These are phyloP conservation scores for Cryptotermes secundus DNA, from an alignment of 1,140 invertebrate species.

Conservation along the genomic window DNA sequence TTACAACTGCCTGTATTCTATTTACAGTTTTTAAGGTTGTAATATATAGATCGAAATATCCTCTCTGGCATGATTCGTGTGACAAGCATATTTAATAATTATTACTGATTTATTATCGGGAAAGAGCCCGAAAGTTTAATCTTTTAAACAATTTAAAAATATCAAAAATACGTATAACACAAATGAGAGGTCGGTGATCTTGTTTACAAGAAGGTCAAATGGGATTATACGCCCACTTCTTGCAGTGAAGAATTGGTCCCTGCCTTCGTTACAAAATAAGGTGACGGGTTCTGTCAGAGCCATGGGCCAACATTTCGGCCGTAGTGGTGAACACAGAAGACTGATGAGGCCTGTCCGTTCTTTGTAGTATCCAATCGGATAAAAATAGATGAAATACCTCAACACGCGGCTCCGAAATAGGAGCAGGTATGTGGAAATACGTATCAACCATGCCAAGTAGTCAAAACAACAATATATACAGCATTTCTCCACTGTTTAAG, in stretches of 20 bases:
- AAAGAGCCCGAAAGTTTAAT: too few relatives aligned
- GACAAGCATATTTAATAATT: too few relatives aligned
- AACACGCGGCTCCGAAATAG: not conserved
- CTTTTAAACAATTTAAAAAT: too few relatives aligned
- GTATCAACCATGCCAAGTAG: not conserved
- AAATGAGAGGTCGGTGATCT: not conserved
- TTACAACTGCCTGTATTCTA: too few relatives aligned
- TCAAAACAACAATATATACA: not conserved
- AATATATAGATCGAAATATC: too few relatives aligned
- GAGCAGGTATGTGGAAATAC: not conserved
- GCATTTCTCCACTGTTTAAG: not conserved
- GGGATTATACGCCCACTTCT: not conserved
- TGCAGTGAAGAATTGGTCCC: not conserved
- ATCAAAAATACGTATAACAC: too few relatives aligned
- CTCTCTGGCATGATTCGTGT: too few relatives aligned
- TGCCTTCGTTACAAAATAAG: not conserved
- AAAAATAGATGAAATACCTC: conserved; percentile 18
- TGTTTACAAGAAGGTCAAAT: not conserved
- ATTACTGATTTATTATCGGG: too few relatives aligned
- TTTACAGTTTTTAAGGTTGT: too few relatives aligned
- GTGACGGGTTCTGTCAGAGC: not conserved
- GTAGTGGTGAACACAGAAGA: not conserved
- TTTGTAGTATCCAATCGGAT: conserved; percentile 8
- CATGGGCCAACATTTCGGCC: not conserved
- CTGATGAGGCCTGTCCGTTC: not conserved